Conservation (phyloP, 2,888 invertebrate genomes). For the Drosophila paranaensis region DNA sequence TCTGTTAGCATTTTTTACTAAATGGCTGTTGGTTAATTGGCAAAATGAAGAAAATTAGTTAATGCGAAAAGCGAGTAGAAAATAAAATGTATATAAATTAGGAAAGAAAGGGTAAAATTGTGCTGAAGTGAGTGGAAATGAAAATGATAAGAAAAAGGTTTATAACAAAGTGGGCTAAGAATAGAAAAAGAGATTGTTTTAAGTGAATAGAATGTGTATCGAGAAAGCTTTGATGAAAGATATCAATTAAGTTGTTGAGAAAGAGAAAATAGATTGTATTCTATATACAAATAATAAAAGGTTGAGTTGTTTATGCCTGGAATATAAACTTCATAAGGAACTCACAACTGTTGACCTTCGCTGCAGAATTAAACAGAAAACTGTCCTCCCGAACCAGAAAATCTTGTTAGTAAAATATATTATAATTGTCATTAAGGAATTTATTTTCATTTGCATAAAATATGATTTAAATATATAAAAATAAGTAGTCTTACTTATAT, state of each 20-base stretch:
- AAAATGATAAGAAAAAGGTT: not conserved
- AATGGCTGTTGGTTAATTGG: not conserved
- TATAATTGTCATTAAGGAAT: too few relatives aligned
- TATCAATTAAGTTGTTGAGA: too few relatives aligned
- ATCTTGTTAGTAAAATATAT: too few relatives aligned
- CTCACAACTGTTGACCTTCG: too few relatives aligned
- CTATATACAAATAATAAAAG: too few relatives aligned
- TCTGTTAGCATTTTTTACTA: not conserved
- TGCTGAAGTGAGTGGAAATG: not conserved
- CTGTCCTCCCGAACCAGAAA: too few relatives aligned
- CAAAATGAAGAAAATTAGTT: not conserved
- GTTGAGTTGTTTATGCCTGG: too few relatives aligned
- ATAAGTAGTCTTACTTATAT: not conserved
- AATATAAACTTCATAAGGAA: too few relatives aligned
- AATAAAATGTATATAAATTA: not conserved
- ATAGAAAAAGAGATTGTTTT: not conserved
- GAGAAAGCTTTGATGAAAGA: too few relatives aligned
- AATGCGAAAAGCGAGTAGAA: not conserved
- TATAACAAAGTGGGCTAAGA: not conserved
- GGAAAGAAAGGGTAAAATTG: not conserved
- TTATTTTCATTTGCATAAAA: too few relatives aligned
- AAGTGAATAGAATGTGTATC: not conserved
- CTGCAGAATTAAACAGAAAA: too few relatives aligned
- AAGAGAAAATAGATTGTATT: too few relatives aligned
- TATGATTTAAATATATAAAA: not conserved